Conservation (phyloP, 2,888 invertebrate species). For the Augochlorella aurata region DNA sequence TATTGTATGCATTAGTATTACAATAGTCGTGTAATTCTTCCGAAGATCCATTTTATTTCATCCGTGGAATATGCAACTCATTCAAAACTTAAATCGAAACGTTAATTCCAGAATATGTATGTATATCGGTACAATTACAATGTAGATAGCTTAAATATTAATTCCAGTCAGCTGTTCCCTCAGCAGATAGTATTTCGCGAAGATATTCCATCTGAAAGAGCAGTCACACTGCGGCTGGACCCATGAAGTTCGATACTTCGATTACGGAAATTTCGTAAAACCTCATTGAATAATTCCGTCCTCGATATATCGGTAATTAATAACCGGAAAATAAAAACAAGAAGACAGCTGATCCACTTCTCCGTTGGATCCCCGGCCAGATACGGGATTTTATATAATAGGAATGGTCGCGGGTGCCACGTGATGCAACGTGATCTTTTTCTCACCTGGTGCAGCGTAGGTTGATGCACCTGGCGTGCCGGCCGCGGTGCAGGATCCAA, state of each 20-base stretch:
- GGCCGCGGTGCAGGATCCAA: constrained; percentile 7
- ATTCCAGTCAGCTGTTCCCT: neutral
- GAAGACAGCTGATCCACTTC: neutral
- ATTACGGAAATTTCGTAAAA: neutral
- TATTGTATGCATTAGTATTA: too few species aligned
- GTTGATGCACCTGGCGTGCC: neutral
- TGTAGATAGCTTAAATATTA: neutral
- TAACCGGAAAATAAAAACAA: neutral
- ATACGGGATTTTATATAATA: neutral
- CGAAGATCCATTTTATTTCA: neutral
- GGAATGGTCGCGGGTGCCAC: neutral
- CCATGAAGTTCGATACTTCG: neutral
- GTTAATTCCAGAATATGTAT: neutral
- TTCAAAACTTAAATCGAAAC: neutral
- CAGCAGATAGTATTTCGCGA: neutral
- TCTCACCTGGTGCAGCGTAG: neutral
- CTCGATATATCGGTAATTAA: neutral
- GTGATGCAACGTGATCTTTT: neutral
- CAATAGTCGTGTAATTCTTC: too few species aligned
- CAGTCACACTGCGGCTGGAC: neutral
- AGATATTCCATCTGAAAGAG: neutral
- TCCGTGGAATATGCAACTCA: neutral
- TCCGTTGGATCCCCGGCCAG: neutral
- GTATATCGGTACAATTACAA: neutral
- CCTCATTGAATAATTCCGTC: neutral